phyloP scores from a whole-genome alignment of 2,113 vertebrate genomes.

The Chinchilla lanigera region DNA sequence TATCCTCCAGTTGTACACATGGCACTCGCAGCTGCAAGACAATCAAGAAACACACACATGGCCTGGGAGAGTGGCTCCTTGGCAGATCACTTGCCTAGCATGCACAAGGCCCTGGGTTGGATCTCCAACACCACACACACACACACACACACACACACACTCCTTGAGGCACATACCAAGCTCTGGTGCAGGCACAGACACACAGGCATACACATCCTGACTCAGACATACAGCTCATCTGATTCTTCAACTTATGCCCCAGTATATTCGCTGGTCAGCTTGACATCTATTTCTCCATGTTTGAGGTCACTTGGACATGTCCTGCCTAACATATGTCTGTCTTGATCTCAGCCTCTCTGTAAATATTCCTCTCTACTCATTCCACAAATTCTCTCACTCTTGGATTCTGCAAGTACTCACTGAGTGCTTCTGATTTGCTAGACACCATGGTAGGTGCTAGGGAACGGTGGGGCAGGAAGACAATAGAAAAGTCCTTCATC shows the following conservation, averaged over 20 bases:
- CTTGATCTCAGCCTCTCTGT: slow-evolving; percentile 1
- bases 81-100: not conserved
- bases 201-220: not conserved
- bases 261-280: not conserved
- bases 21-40: not conserved
- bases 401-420: not conserved
- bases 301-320: not conserved
- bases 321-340: not conserved
- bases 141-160: not conserved
- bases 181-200: not conserved
- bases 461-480: not conserved
- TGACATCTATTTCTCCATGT: slow-evolving; percentile 9
- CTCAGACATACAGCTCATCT: not conserved
- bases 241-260: not conserved
- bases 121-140: not conserved
- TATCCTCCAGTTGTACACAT: not conserved
- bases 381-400: not conserved
- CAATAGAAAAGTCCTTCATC: slow-evolving; percentile 49
- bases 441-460: not conserved
- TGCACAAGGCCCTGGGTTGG: not conserved
- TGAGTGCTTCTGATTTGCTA: not conserved
- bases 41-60: not conserved
- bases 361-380: not conserved
- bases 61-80: not conserved
- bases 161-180: not conserved